Evolutionary conservation across 2,797 vertebrate species (phyloP).

Genomic region (Thamnophis elegans): DNA sequence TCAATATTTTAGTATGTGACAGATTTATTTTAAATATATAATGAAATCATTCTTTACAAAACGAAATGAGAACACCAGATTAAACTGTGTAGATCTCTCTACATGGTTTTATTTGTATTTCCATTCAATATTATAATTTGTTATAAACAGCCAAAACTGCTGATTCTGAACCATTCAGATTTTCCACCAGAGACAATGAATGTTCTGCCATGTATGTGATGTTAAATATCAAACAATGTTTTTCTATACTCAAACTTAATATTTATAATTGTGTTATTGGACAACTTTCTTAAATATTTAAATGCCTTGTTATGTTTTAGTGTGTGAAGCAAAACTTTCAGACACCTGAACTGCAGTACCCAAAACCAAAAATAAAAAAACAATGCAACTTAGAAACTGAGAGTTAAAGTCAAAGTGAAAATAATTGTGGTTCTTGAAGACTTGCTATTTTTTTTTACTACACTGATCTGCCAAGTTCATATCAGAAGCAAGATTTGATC

Average conservation of each 20-base stretch:
- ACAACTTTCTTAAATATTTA: background rate
- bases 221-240: background rate
- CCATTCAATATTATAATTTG: slow-evolving; percentile 28
- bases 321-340: background rate
- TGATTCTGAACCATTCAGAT: background rate
- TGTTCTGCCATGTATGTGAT: background rate
- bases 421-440: background rate
- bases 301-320: no score
- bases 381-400: background rate
- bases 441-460: background rate
- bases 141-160: background rate
- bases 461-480: background rate
- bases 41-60: slow-evolving; percentile 65
- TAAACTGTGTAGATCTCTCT: slow-evolving; percentile 39
- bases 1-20: slow-evolving; percentile 73
- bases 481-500: background rate
- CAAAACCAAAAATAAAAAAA: background rate
- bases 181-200: background rate
- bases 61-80: slow-evolving; percentile 54
- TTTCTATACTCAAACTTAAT: background rate
- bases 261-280: background rate
- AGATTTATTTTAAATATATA: slow-evolving; percentile 70
- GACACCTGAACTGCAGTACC: background rate
- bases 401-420: background rate
- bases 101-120: slow-evolving; percentile 43